Evolutionary conservation across 2,113 vertebrate genomes (phyloP), one percentile per base, ranked within the genome.

Genomic region (Urocynchramus pylzowi): DNA sequence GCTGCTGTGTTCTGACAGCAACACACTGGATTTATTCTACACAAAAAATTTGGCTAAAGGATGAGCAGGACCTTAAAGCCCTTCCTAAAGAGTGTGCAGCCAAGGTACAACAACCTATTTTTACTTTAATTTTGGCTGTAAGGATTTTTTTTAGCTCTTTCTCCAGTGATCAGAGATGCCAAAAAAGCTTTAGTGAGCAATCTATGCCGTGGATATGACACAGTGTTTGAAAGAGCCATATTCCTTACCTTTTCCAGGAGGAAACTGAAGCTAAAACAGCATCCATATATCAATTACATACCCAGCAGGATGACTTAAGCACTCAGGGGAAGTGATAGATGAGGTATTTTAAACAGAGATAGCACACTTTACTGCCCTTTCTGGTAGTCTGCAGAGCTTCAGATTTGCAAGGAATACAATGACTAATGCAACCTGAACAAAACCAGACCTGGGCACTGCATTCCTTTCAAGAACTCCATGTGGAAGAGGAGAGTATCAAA

Each of bases 341-440:
- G 56, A 94, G 82, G 73, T 74, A 91, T 91, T 80, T 92, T 61
- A 93, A 88, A 90, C 82, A 88, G 79, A 88, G 90, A 84, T 0
- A 94, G 60, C 35, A 77, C 35, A 53, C 73, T 84, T 79, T n/a
- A 35, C 52, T 45, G 74, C 54, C 79, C 65, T 42, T 95, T 39
- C 78, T 87, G 82, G 23, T 24, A 70, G 75, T 19, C 82, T 90
- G 82, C 27, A 74, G 68, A 10, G 47, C 44, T 57, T 44, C 70
- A 80, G 47, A 84, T 70, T 91, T 70, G 39, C 56, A 83, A 74
- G 60, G 60, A 86, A 61, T 50, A 84, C 0, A 42, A 52, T 84
- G 92, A 90, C 47, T 94, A 71, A 95, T 33, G 68, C 6, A 10
- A n/a, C 49, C 83, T 71, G 90, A 93, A 86, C 73, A 77, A 81